Evolutionary conservation across 2,888 invertebrate species (phyloP).

Genomic region (Malachius bipustulatus): DNA sequence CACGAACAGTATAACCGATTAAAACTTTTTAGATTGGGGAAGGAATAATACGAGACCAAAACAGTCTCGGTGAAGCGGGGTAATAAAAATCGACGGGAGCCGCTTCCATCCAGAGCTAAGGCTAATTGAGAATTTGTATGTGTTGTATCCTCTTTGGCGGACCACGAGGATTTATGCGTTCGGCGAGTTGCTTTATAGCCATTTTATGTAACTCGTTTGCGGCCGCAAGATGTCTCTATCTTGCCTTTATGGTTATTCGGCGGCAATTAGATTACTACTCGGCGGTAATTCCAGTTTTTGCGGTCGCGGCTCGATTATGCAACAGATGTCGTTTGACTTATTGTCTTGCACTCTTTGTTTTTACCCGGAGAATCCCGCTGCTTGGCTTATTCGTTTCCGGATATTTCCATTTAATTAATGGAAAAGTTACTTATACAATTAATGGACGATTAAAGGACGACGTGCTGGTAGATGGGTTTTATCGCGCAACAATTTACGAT

Average conservation of each 20-base stretch:
- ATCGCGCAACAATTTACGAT: too few relatives aligned
- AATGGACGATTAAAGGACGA: too few relatives aligned
- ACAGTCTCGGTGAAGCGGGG: too few relatives aligned
- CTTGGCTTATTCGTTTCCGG: too few relatives aligned
- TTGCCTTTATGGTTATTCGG: slow-evolving; percentile 37
- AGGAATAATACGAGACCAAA: too few relatives aligned
- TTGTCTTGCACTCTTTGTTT: slow-evolving; percentile 17
- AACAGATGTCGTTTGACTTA: slow-evolving; percentile 37
- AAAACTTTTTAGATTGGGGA: too few relatives aligned
- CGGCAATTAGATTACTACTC: slow-evolving; percentile 38
- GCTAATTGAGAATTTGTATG: slow-evolving; percentile 38
- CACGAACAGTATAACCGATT: too few relatives aligned
- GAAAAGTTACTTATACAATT: too few relatives aligned
- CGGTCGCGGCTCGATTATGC: slow-evolving; percentile 25
- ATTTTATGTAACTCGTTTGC: slow-evolving; percentile 36
- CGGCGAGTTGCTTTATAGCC: slow-evolving; percentile 37
- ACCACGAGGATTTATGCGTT: slow-evolving; percentile 33
- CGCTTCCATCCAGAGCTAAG: slow-evolving; percentile 19
- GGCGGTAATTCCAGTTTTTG: slow-evolving; percentile 37
- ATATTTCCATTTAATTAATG: too few relatives aligned
- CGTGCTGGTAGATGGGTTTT: too few relatives aligned
- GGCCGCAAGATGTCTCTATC: slow-evolving; percentile 40
- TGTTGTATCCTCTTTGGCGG: slow-evolving; percentile 32
- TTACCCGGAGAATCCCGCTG: too few relatives aligned
- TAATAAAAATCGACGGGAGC: slow-evolving; percentile 16